A percentile compares a stretch with the other conserved stretches of the same genome.
Conservation (phyloP, 1,140 invertebrate species). For the Meloidogyne floridensis region DNA sequence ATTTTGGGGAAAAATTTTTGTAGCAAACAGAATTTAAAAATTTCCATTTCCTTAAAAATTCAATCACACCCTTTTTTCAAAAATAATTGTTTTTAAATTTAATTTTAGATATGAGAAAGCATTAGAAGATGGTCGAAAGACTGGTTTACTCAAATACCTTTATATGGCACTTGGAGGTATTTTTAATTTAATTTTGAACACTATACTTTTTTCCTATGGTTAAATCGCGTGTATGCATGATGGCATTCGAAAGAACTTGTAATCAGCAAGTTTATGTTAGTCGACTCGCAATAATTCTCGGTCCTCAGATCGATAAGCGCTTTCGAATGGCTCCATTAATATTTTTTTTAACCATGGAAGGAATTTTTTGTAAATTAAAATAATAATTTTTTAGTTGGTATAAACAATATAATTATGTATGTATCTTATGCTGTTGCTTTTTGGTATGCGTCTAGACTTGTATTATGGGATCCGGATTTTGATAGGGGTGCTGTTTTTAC, state of each 20-base stretch:
- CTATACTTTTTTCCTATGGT: too few species aligned
- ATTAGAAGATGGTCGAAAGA: constrained; percentile 58
- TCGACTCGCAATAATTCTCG: too few species aligned
- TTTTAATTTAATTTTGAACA: constrained; percentile 10
- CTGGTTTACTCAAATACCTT: constrained; percentile 59
- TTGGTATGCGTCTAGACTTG: constrained; percentile 59
- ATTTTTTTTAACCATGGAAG: too few species aligned
- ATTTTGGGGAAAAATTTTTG: neutral
- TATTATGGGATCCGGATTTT: constrained; percentile 58
- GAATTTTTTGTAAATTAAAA: neutral
- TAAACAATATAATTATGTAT: constrained; percentile 55
- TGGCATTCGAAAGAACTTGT: too few species aligned
- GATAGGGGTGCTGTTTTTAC: constrained; percentile 63
- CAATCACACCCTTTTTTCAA: too few species aligned
- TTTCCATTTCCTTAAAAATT: too few species aligned
- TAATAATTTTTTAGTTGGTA: neutral
- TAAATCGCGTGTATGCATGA: too few species aligned
- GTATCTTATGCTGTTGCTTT: constrained; percentile 62
- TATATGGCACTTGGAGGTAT: constrained; percentile 63
- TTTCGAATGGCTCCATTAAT: too few species aligned
- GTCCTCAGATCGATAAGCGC: too few species aligned
- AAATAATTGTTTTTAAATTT: too few species aligned
- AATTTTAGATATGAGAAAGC: constrained; percentile 60
- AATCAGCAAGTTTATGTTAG: too few species aligned
- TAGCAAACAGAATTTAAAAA: too few species aligned